Evolutionary conservation across 1,140 invertebrate species (phyloP).

Genomic region (Tenebrio molitor): DNA sequence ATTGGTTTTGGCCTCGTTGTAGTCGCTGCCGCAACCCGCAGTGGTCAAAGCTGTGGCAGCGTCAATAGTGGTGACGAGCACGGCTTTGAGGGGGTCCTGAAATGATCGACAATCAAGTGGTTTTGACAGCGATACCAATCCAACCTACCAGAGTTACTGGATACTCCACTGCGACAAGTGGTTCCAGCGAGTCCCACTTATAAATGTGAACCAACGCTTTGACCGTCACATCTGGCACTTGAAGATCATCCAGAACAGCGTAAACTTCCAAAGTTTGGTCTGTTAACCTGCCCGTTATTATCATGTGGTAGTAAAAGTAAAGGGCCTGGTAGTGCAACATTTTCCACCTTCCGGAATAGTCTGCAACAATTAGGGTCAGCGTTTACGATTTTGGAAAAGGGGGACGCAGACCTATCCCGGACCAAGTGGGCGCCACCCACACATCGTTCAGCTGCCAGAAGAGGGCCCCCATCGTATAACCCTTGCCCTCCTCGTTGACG

Average conservation of each 20-base stretch:
- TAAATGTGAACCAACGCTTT: conserved; percentile 51
- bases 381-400: not conserved
- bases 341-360: conserved; percentile 88
- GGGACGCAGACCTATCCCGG: conserved; percentile 73
- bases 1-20: not conserved
- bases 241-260: conserved; percentile 58
- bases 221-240: conserved; percentile 41
- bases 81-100: conserved; percentile 3
- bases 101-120: no score
- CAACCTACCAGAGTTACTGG: conserved; percentile 47
- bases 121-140: no score
- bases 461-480: conserved; percentile 92
- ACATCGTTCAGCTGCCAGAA: conserved; percentile 99
- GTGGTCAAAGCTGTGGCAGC: conserved; percentile 19
- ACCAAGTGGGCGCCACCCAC: conserved; percentile 97
- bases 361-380: conserved; percentile 68
- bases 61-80: conserved; percentile 31
- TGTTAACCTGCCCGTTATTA: conserved; percentile 57
- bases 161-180: conserved; percentile 27
- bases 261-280: conserved; percentile 57
- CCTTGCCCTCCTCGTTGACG: conserved; percentile 74
- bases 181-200: conserved; percentile 50
- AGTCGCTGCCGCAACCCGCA: conserved; percentile 11
- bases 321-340: conserved; percentile 93
- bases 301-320: conserved; percentile 83